Percentiles rank a stretch among this genome's conserved stretches.
Evolutionary conservation across 1,140 invertebrate genomes (phyloP).

Genomic region (Drosophila tristis): DNA sequence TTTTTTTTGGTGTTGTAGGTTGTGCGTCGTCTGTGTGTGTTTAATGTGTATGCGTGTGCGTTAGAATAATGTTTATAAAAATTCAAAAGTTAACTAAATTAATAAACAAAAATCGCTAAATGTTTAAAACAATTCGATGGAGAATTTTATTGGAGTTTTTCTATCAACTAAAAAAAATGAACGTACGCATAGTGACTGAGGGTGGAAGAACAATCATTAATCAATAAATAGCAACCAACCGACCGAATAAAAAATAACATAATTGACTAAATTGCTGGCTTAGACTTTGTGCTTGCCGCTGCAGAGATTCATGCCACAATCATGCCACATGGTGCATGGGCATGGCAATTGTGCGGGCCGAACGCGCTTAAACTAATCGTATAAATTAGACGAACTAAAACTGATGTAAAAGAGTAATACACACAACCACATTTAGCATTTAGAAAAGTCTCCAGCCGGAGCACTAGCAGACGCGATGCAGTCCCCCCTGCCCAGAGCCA

Average conservation of each 20-base stretch:
- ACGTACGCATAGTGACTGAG: conserved; percentile 57
- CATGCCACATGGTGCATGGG: background rate
- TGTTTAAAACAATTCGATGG: conserved; percentile 44
- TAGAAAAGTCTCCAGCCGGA: conserved; percentile 42
- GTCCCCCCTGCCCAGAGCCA: background rate
- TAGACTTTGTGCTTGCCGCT: conserved; percentile 40
- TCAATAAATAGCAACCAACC: conserved; percentile 62
- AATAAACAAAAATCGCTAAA: too few species aligned
- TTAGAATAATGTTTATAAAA: conserved; percentile 8
- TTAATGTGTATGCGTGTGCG: conserved; percentile 23
- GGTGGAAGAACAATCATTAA: conserved; percentile 49
- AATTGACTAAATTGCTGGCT: conserved; percentile 68
- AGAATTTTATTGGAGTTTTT: conserved; percentile 60
- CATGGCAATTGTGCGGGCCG: conserved; percentile 5
- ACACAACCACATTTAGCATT: conserved; percentile 81
- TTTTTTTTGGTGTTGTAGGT: conserved; percentile 75
- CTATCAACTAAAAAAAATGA: conserved; percentile 33
- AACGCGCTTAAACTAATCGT: conserved; percentile 46
- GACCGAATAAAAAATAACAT: conserved; percentile 8
- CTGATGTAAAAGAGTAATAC: conserved; percentile 71
- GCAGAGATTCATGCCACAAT: conserved; percentile 36
- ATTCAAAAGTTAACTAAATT: background rate
- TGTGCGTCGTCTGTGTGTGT: conserved; percentile 66
- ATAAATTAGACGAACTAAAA: conserved; percentile 53
- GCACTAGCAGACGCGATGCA: conserved; percentile 26